These are phyloP conservation scores for Muscidifurax raptorellus DNA, from an alignment of 1,140 invertebrate species.

Conservation along the genomic window DNA sequence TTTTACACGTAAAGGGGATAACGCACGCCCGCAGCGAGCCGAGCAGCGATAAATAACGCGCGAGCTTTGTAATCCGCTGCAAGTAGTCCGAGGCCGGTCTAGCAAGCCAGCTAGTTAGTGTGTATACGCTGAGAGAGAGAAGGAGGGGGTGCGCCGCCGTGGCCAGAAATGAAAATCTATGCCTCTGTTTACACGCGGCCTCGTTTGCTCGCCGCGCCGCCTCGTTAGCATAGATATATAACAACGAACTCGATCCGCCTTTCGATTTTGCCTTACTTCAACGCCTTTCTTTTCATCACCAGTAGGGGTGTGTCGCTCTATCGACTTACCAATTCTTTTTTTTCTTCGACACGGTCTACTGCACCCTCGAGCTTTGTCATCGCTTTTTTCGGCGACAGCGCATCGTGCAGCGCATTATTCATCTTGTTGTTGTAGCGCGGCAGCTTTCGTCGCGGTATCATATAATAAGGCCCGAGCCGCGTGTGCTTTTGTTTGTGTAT, in stretches of 20 bases:
- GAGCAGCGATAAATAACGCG: slow-evolving; percentile 16
- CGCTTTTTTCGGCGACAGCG: no score
- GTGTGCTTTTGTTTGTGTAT: not conserved
- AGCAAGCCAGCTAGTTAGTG: not conserved
- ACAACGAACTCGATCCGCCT: slow-evolving; percentile 25
- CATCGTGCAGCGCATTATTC: no score
- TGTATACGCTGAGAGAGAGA: not conserved
- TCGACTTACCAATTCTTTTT: not conserved
- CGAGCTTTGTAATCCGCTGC: slow-evolving; percentile 13
- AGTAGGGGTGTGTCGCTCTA: not conserved
- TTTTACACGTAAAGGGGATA: not conserved
- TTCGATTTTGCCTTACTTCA: slow-evolving; percentile 24
- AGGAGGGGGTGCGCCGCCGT: not conserved
- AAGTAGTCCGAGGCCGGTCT: not conserved
- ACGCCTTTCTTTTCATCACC: not conserved
- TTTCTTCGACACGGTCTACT: no score
- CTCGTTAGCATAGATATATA: slow-evolving; percentile 56
- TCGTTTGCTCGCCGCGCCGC: slow-evolving; percentile 41
- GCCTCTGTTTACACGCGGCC: slow-evolving; percentile 51
- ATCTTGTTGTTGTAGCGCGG: no score
- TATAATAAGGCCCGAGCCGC: no score
- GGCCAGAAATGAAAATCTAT: slow-evolving; percentile 55
- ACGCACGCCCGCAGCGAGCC: not conserved
- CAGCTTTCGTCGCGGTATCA: no score
- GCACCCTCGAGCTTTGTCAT: no score